A percentile compares a stretch with the other conserved stretches of the same genome.
These are phyloP conservation scores for Boloria selene DNA, from an alignment of 2,888 invertebrate genomes.

Conservation along the genomic window DNA sequence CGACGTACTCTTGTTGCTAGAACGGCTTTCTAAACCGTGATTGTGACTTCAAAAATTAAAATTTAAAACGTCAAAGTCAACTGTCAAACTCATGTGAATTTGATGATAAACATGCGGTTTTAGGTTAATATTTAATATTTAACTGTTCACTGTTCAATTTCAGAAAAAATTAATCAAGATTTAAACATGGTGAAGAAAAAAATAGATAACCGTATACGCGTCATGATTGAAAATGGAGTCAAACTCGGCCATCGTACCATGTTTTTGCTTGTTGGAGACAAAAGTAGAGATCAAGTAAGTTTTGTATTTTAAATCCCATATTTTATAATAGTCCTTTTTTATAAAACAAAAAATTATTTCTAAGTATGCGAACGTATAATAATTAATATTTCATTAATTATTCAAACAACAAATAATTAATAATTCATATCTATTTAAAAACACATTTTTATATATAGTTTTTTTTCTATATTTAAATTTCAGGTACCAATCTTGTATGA, in stretches of 20 bases:
- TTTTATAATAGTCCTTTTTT: no score
- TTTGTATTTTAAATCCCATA: not conserved
- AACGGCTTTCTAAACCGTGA: not conserved
- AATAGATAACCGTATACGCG: constrained; percentile 97
- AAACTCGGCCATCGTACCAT: constrained; percentile 94
- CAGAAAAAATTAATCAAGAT: not conserved
- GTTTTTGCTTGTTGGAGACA: constrained; percentile 97
- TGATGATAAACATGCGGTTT: constrained; percentile 35
- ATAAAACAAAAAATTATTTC: no score
- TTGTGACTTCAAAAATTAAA: not conserved
- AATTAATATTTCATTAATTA: no score
- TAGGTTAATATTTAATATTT: constrained; percentile 34
- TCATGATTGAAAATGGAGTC: constrained; percentile 98
- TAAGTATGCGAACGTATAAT: not conserved
- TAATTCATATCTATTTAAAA: not conserved
- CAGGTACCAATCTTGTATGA: constrained; percentile 98
- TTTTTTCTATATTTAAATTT: constrained; percentile 35
- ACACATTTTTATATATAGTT: not conserved
- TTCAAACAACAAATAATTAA: no score
- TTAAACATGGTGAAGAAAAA: constrained; percentile 93
- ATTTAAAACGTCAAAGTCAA: constrained; percentile 1
- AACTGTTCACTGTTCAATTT: not conserved
- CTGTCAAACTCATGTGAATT: constrained; percentile 19
- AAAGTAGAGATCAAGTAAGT: constrained; percentile 95
- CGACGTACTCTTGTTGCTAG: no score